Evolutionary conservation across 2,888 invertebrate genomes (phyloP), one percentile per base, ranked within the genome.

Genomic region (Amorpha juglandis): DNA sequence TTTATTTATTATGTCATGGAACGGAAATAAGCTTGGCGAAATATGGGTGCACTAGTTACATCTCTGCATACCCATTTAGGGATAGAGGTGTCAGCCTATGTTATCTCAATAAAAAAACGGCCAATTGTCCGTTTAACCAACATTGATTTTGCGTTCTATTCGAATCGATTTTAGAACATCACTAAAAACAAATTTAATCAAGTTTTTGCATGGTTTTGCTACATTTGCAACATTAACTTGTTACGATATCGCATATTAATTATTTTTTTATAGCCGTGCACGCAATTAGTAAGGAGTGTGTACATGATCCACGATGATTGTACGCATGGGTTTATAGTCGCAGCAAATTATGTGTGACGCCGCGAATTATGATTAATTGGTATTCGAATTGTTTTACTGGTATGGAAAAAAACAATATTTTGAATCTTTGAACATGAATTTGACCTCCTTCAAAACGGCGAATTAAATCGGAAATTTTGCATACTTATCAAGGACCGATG

Each of bases 231-330:
- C 86, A 84, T 87, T n/a, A n/a, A n/a, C n/a, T n/a, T 38, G 71
- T 79, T 74, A 72, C 82, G 89, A 88, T 89, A 89, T 84, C 76
- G 78, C 66, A 72, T 75, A 74, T 76, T 89, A 88, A 91, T 91
- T 88, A 90, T 76, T 83, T 82, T 90, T 90, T 90, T 87, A 90
- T 83, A 83, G 83, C 70, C 81, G 68, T 82, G 86, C 86, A 87
- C 75, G 81, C 87, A 92, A 92, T 91, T 90, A 91, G 89, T 78
- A 74, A 90, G 88, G 78, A 74, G 74, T 77, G 75, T 74, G 68
- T 48, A 48, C 48, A 48, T 16, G 8, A 16, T 48, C 48, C 48
- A 8, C 73, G 71, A 62, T 65, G 55, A 27, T 58, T 66, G 63
- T 69, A 66, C 50, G 53, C 63, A 72, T 79, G 62, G 65, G 72